phyloP scores from a whole-genome alignment of 2,888 invertebrate species.

The Chloroclysta siterata region DNA sequence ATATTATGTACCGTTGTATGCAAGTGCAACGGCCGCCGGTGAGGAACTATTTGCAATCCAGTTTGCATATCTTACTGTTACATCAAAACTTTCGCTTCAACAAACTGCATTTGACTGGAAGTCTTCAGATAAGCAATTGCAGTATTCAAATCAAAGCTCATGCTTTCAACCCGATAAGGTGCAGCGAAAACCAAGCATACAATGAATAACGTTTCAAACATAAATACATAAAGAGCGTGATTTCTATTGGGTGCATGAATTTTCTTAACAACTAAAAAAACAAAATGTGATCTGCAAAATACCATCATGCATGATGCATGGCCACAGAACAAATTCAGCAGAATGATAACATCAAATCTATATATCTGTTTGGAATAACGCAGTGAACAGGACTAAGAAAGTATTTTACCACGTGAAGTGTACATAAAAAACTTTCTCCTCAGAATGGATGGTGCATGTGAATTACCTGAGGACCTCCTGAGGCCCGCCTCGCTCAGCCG shows the following conservation, averaged over 20 bases:
- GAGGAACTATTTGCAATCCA: constrained; percentile 65
- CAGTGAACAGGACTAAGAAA: constrained; percentile 21
- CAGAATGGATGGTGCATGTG: constrained; percentile 42
- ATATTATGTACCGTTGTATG: constrained; percentile 65
- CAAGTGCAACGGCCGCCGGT: constrained; percentile 74
- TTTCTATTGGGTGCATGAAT: constrained; percentile 49
- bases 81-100: constrained; percentile 70
- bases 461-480: constrained; percentile 90
- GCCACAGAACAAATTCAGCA: background rate
- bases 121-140: constrained; percentile 35
- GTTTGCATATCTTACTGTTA: constrained; percentile 67
- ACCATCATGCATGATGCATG: constrained; percentile 2
- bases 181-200: constrained; percentile 55
- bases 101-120: constrained; percentile 82
- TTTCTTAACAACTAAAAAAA: constrained; percentile 36
- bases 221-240: constrained; percentile 50
- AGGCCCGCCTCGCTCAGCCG: constrained; percentile 91
- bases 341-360: background rate
- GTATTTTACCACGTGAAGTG: constrained; percentile 17
- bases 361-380: constrained; percentile 11
- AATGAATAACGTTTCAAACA: constrained; percentile 43
- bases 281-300: constrained; percentile 17
- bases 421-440: constrained; percentile 31
- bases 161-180: constrained; percentile 55
- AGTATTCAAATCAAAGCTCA: constrained; percentile 49